Base-by-base conservation (phyloP, 2,888 invertebrate species). In the Ochropleura plecta region DNA sequence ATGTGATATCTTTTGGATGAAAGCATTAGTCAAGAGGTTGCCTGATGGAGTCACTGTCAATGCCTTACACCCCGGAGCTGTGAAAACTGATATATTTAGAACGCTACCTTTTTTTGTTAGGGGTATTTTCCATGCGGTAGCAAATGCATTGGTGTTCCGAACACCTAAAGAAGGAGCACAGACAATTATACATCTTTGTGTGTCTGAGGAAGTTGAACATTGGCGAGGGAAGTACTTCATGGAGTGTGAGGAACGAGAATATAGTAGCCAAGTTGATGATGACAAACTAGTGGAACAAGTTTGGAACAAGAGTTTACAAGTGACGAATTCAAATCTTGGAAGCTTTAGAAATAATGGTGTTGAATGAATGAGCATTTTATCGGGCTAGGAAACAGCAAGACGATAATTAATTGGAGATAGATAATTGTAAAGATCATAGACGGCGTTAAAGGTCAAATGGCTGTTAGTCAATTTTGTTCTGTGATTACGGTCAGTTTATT, bases 21-120 rank as follows among this genome's bases (percentile, higher is more conserved):
- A 93, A 68, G 96, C 95, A 8, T 89, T 97, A 18, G 92, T 93
- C 0, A 94, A 92, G 57, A 89, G 91, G 46, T 80, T 96, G 5
- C 93, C 95, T 3, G 86, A 87, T 16, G 97, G 97, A 6, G 97
- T 98, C 0, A 98, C 98, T 0, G 98, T 97, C 0, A 99, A 99
- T 90, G 97, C 97, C 82, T 92, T 98, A 67, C 98, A 99, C 94
- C 99, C 99, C 0, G 99, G 99, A 16, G 94, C 98, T 91, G 98
- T 98, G 55, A 97, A 97, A 90, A 98, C 98, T 0, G 98, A 98
- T 44, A 98, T 98, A 69, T 98, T 98, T 97, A 96, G 97, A 53
- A 97, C 96, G 85, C 93, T 97, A 16, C 97, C 97, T 0, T 66
- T 79, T 0, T 9, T 71, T 3, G 0, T 55, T 0, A 91, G 97